Evolutionary conservation across 2,113 vertebrate genomes (phyloP), one percentile per base, ranked within the genome.

Genomic region (Columba janthina): DNA sequence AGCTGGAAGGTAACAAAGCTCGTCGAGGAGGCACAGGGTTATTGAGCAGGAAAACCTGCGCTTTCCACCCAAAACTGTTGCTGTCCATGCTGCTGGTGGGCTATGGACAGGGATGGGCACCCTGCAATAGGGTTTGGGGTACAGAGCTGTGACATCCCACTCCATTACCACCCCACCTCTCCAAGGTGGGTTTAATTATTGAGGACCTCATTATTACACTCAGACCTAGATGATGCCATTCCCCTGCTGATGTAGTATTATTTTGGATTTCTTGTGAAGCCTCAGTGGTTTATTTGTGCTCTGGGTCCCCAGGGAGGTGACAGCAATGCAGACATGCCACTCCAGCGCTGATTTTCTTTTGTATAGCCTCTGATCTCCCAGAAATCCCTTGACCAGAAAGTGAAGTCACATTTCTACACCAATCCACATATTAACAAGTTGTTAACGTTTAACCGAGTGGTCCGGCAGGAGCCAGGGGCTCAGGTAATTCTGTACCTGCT

Each of bases 371-470:
- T 46, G 44, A 46, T 46, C 62, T 21, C 15, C 48, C 62, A 42
- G 56, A 76, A 89, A 25, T 9, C 15, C n/a, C 76, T 72, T 15
- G 28, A 5, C 54, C 42, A 29, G 40, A 29, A 79, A 34, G 24
- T 0, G 0, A 34, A 18, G 19, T 15, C 31, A 0, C 6, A 1
- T 61, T 10, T 51, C 44, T 50, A 7, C 6, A 4, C 25, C 4
- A 3, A 31, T 36, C 44, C 3, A 19, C 57, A 5, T 7, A 0
- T 38, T 2, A 36, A 28, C 26, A 8, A 20, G 26, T 24, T 8
- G 32, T 21, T 57, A 10, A 61, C 1, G 10, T 19, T 72, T 42
- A 51, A 71, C 61, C 28, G 12, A 20, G 5, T 0, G 13, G 21
- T 32, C 12, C 22, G 3, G 9, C n/a, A 2, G 0, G 3, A 73